Evolutionary conservation across 2,797 vertebrate species (phyloP).

Genomic region (Tiaroga cobitis): DNA sequence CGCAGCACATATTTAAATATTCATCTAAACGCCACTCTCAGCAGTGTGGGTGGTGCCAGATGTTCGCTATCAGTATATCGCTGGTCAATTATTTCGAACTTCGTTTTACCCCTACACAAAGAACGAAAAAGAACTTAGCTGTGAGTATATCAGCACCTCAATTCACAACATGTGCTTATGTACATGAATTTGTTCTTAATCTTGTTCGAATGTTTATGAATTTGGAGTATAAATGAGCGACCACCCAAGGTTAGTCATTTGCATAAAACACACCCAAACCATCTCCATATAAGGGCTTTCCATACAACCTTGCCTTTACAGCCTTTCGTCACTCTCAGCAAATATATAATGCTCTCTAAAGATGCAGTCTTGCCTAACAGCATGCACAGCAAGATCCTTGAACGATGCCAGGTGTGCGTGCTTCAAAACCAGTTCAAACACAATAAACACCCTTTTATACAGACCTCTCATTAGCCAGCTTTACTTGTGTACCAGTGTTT

Average conservation of each 20-base stretch:
- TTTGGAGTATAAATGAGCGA: background rate
- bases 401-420: background rate
- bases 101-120: no score
- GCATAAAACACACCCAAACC: background rate
- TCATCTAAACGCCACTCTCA: no score
- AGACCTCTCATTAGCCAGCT: background rate
- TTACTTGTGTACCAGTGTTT: background rate
- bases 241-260: background rate
- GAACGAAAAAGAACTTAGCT: no score
- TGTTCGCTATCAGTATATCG: no score
- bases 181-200: background rate
- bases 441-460: background rate
- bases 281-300: background rate
- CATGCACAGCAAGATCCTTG: background rate
- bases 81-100: no score
- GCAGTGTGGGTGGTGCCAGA: no score
- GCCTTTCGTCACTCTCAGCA: background rate
- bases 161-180: background rate
- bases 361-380: background rate
- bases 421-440: background rate
- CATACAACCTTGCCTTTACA: background rate
- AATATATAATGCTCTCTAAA: background rate
- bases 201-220: background rate
- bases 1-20: no score
- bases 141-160: background rate